Base-by-base conservation (phyloP, 1,140 invertebrate species). In the Drosophila mayri region DNA sequence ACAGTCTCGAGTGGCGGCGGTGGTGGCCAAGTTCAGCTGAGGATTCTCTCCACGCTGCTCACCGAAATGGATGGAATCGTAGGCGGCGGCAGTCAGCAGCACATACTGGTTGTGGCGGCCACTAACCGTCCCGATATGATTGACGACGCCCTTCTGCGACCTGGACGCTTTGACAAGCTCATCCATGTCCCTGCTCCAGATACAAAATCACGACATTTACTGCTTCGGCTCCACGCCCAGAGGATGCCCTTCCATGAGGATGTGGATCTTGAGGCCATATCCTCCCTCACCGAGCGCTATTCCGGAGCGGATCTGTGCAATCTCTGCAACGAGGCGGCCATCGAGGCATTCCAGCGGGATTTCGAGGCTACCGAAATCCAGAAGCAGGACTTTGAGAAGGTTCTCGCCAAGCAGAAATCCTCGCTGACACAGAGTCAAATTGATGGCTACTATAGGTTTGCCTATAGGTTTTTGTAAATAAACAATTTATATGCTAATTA, bases 61-160 rank as follows among this genome's bases (percentile, higher is more conserved):
- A 95, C 94, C 11, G 95, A 96, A 93, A 95, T 96, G 93, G 96
- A 96, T 94, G 96, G 96, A 16, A 93, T 96, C 65, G 71, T 92
- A 2, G 64, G 73, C 11, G 70, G 54, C 8, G 62, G 57, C 4
- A 61, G 28, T 14, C 49, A 74, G 18, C 64, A 82, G 58, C 78
- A 91, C 30, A 95, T 97, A 3, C 93, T 96, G 2, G 94, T 97
- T n/a, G 93, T 97, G 20, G 96, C 94, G 10, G 96, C 96, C 11
- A 97, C 96, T 20, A 97, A 97, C 92, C 94, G 96, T 52, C 96
- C 96, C 0, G 96, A 97, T 79, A 95, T 95, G 87, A 94, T 98
- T 74, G 97, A 98, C 79, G 93, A 95, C 79, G 97, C 97, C 0
- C 91, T 98, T 11, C 86, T 97, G 28, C 92, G 97, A 57, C 96